phyloP scores from a whole-genome alignment of 2,888 invertebrate genomes.

The Tipula helvola region DNA sequence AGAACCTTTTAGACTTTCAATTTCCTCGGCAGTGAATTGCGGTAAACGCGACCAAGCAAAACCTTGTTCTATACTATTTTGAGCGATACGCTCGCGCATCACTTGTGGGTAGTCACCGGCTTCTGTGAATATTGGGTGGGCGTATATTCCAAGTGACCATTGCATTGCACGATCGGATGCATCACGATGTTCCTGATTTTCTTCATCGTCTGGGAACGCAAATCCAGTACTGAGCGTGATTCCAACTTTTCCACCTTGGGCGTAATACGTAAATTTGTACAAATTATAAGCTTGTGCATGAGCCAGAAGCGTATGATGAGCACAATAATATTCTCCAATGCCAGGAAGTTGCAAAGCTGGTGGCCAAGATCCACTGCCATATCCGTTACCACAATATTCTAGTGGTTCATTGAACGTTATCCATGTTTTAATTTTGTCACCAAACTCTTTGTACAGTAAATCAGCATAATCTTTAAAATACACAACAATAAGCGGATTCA shows the following conservation, averaged over 20 bases:
- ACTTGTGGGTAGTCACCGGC: slow-evolving; percentile 27
- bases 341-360: no score
- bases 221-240: slow-evolving; percentile 23
- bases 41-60: slow-evolving; percentile 24
- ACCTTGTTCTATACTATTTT: slow-evolving; percentile 26
- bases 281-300: slow-evolving; percentile 31
- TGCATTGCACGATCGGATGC: slow-evolving; percentile 6
- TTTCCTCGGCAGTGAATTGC: neutral
- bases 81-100: slow-evolving; percentile 24
- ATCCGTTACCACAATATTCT: slow-evolving; percentile 35
- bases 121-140: slow-evolving; percentile 23
- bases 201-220: slow-evolving; percentile 19
- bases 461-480: slow-evolving; percentile 38
- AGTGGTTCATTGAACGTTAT: slow-evolving; percentile 46
- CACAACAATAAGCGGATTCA: slow-evolving; percentile 33
- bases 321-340: no score
- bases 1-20: slow-evolving; percentile 16
- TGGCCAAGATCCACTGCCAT: slow-evolving; percentile 31
- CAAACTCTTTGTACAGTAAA: neutral
- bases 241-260: slow-evolving; percentile 24
- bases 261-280: slow-evolving; percentile 26
- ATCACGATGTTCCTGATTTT: slow-evolving; percentile 14
- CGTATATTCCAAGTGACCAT: neutral
- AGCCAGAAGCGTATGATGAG: no score
- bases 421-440: slow-evolving; percentile 39